A percentile compares a stretch with the other conserved stretches of the same genome.
phyloP scores from a whole-genome alignment of 1,140 invertebrate species.

The Drosophila lini region DNA sequence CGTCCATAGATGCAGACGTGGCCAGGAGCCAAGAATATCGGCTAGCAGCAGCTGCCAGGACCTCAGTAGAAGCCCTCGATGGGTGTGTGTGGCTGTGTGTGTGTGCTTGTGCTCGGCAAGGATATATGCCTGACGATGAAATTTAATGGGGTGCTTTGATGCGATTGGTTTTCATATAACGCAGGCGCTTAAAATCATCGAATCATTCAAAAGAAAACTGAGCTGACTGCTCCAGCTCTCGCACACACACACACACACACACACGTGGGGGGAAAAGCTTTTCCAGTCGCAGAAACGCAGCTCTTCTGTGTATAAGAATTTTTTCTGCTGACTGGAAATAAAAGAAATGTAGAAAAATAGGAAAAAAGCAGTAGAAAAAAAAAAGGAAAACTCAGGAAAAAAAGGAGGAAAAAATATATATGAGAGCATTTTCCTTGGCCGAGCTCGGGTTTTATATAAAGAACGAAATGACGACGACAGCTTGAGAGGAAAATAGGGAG shows the following conservation, averaged over 20 bases:
- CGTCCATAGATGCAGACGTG: conserved; percentile 52
- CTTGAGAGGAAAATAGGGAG: conserved; percentile 31
- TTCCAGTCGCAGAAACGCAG: conserved; percentile 54
- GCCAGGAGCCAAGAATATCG: conserved; percentile 52
- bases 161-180: conserved; percentile 85
- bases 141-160: conserved; percentile 85
- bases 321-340: conserved; percentile 76
- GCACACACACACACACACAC: conserved; percentile 51
- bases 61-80: conserved; percentile 32
- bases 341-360: conserved; percentile 74
- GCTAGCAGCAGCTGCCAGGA: conserved; percentile 68
- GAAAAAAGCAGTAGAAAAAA: conserved; percentile 18
- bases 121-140: conserved; percentile 84
- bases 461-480: conserved; percentile 54
- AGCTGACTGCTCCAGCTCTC: conserved; percentile 74
- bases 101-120: conserved; percentile 52
- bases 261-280: conserved; percentile 20
- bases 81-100: conserved; percentile 11
- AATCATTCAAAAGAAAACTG: conserved; percentile 84
- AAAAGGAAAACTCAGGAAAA: conserved; percentile 27
- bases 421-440: conserved; percentile 67
- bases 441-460: conserved; percentile 70
- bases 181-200: conserved; percentile 85
- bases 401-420: conserved; percentile 36
- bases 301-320: conserved; percentile 73